Evolutionary conservation across 2,888 invertebrate genomes (phyloP).

Genomic region (Scaptodrosophila latifasciaeformis): DNA sequence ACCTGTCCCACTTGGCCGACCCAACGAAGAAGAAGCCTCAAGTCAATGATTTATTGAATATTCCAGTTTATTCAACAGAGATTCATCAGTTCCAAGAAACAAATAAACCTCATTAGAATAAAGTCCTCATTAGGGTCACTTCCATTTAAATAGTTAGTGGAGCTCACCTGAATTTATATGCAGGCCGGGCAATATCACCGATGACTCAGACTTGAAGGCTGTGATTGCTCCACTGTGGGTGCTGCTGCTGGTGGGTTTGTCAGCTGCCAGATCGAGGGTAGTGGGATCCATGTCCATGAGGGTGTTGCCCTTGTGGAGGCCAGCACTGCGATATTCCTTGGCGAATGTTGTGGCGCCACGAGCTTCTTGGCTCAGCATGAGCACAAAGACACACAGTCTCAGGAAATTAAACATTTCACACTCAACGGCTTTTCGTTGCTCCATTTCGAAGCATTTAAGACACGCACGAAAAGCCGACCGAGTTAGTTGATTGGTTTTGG

Average conservation of each 20-base stretch:
- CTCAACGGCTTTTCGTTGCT: constrained; percentile 34
- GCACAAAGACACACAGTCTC: constrained; percentile 25
- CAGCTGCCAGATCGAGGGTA: constrained; percentile 47
- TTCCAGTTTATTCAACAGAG: too few species aligned
- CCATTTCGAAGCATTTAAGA: constrained; percentile 30
- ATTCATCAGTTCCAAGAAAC: too few species aligned
- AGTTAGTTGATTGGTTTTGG: too few species aligned
- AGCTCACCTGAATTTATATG: constrained; percentile 58
- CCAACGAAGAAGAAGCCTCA: too few species aligned
- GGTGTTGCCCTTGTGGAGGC: constrained; percentile 62
- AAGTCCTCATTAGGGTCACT: too few species aligned
- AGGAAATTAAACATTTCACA: constrained; percentile 39
- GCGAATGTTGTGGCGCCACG: constrained; percentile 54
- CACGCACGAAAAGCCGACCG: too few species aligned
- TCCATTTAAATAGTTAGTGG: too few species aligned
- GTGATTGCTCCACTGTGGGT: background rate
- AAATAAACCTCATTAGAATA: too few species aligned
- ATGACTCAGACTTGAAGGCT: constrained; percentile 51
- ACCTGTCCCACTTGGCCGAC: too few species aligned
- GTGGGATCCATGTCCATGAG: constrained; percentile 57
- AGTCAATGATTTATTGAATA: too few species aligned
- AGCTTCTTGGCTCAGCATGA: constrained; percentile 35
- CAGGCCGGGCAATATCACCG: constrained; percentile 52
- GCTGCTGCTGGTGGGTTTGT: constrained; percentile 30
- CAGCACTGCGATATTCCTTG: constrained; percentile 60